phyloP scores from a whole-genome alignment of 2,797 vertebrate genomes.

The Crenichthys baileyi region DNA sequence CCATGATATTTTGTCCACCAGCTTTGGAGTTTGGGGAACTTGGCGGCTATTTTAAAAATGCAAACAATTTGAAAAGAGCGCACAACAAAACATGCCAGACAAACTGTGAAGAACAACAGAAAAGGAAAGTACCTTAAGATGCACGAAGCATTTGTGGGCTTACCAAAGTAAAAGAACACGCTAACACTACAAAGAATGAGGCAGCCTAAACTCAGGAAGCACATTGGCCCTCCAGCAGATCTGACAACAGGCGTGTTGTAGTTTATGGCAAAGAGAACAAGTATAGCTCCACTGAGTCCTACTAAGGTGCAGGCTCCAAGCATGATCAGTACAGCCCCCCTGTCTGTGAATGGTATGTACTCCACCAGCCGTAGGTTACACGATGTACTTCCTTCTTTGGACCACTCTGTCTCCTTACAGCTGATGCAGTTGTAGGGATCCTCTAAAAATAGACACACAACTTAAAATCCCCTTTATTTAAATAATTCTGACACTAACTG shows the following conservation, averaged over 20 bases:
- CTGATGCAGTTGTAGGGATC: slow-evolving; percentile 60
- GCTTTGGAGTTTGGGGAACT: slow-evolving; percentile 72
- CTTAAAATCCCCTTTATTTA: neutral
- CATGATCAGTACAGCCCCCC: slow-evolving; percentile 71
- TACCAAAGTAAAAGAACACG: slow-evolving; percentile 82
- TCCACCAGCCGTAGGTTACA: slow-evolving; percentile 77
- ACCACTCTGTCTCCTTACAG: slow-evolving; percentile 82
- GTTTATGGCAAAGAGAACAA: slow-evolving; percentile 77
- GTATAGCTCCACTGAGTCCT: slow-evolving; percentile 59
- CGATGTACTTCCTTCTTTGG: slow-evolving; percentile 71
- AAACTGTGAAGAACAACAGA: slow-evolving; percentile 75
- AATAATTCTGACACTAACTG: neutral
- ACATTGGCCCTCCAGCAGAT: slow-evolving; percentile 86
- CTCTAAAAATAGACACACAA: slow-evolving; percentile 43
- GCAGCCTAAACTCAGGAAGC: slow-evolving; percentile 85
- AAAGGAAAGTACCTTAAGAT: slow-evolving; percentile 74
- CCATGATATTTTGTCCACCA: slow-evolving; percentile 83
- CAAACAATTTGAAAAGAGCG: slow-evolving; percentile 88
- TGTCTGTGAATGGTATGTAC: slow-evolving; percentile 75
- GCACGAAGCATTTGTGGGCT: slow-evolving; percentile 73
- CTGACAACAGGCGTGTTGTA: slow-evolving; percentile 85
- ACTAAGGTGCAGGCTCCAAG: slow-evolving; percentile 55
- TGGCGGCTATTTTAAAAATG: slow-evolving; percentile 86
- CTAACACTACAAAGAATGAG: slow-evolving; percentile 73
- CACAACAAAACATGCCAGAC: slow-evolving; percentile 83